Percentiles rank a stretch among this genome's conserved stretches.
These are phyloP conservation scores for Drosophila multiciliata DNA, from an alignment of 2,888 invertebrate species.

Conservation along the genomic window DNA sequence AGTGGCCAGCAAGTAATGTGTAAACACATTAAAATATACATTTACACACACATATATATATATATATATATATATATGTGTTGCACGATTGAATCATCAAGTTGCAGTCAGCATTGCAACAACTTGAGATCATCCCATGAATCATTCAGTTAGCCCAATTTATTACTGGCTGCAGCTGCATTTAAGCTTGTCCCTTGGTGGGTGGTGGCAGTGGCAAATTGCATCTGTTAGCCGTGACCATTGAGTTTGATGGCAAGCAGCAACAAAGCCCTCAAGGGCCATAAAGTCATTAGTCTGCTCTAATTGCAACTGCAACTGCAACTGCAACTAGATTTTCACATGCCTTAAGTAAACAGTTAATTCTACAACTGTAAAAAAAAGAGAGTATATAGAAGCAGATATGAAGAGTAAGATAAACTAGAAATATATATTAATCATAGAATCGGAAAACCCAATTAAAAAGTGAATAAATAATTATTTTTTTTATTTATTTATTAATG, in stretches of 20 bases:
- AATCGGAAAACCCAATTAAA: background rate
- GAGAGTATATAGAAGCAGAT: too few relatives aligned
- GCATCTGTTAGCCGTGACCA: slow-evolving; percentile 49
- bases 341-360: slow-evolving; percentile 1
- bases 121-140: slow-evolving; percentile 28
- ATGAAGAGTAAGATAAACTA: background rate
- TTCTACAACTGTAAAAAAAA: background rate
- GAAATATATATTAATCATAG: background rate
- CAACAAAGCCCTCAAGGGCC: slow-evolving; percentile 38
- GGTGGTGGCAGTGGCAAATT: slow-evolving; percentile 38
- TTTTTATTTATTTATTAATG: background rate
- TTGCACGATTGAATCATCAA: slow-evolving; percentile 72
- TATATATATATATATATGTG: slow-evolving; percentile 14
- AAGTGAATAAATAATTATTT: background rate
- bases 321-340: slow-evolving; percentile 18
- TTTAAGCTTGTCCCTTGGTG: slow-evolving; percentile 23
- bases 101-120: slow-evolving; percentile 48
- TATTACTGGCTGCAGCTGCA: slow-evolving; percentile 25
- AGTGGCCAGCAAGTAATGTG: background rate
- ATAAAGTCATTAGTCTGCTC: slow-evolving; percentile 49
- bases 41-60: background rate
- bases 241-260: slow-evolving; percentile 26
- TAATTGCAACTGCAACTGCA: slow-evolving; percentile 29
- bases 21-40: background rate
- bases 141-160: slow-evolving; percentile 52